phyloP scores from a whole-genome alignment of 2,113 vertebrate species.

The Anas platyrhynchos region DNA sequence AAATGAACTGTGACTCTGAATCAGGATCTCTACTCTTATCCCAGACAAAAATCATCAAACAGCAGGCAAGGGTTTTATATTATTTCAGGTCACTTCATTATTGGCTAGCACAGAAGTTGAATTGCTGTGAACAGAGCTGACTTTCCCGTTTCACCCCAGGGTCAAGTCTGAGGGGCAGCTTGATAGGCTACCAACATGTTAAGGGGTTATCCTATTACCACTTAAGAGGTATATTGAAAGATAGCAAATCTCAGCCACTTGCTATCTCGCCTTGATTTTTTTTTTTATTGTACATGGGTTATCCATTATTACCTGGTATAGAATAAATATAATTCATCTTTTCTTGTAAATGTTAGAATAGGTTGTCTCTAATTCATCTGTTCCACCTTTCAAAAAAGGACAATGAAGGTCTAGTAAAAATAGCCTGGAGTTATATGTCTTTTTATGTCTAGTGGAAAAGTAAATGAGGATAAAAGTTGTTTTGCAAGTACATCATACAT shows the following conservation, averaged over 20 bases:
- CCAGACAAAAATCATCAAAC: slow-evolving; percentile 97
- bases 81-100: slow-evolving; percentile 99
- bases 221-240: slow-evolving; percentile 98
- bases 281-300: slow-evolving; percentile 84
- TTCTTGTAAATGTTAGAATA: slow-evolving; percentile 82
- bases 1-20: slow-evolving; percentile 99
- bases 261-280: slow-evolving; percentile 84
- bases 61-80: slow-evolving; percentile 98
- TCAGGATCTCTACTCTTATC: slow-evolving; percentile 99
- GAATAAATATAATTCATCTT: slow-evolving; percentile 92
- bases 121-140: slow-evolving; percentile 95
- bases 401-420: slow-evolving; percentile 58
- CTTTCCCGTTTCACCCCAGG: slow-evolving; percentile 94
- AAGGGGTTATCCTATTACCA: slow-evolving; percentile 99
- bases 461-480: slow-evolving; percentile 38
- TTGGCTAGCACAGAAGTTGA: slow-evolving; percentile 89
- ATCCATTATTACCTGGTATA: slow-evolving; percentile 89
- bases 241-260: slow-evolving; percentile 94
- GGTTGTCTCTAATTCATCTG: slow-evolving; percentile 74
- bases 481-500: slow-evolving; percentile 38
- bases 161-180: slow-evolving; percentile 98
- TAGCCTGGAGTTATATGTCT: not conserved
- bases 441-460: slow-evolving; percentile 7
- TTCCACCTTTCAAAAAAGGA: slow-evolving; percentile 71
- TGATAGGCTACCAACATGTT: slow-evolving; percentile 97